Base-by-base conservation (phyloP, 2,797 vertebrate genomes). In the Melanotaenia maccullochi region DNA sequence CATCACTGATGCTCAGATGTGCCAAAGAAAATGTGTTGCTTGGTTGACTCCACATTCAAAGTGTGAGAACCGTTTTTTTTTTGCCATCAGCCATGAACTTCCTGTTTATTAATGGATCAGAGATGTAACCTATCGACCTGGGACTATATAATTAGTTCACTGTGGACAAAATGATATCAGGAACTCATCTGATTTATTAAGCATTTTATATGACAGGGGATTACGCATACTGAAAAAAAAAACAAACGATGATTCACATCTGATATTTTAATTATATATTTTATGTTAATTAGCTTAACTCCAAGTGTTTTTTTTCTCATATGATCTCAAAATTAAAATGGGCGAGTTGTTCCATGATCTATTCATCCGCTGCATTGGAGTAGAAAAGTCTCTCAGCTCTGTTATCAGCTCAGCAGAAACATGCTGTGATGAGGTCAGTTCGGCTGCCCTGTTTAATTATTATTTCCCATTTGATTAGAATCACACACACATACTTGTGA, bases 21-120 rank as follows among this genome's bases (percentile, higher is more conserved):
- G 49, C n/a, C 60, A 56, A 28, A 66, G 33, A 64, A 33, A 82
- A 85, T 25, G 77, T 82, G 81, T 67, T 81, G 75, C 73, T 85
- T 76, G 73, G 25, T 65, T 76, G 40, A 5, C 1, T n/a, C 32
- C 33, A 76, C 65, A 71, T 76, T 68, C 60, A 40, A 36, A 62
- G 80, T 51, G 84, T 77, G 82, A 73, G 36, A 60, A 60, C 2
- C 28, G 4, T 30, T 4, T 30, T 38, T 35, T 49, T 16, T 42
- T 49, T 51, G 30, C 30, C 16, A 14, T 22, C 28, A 71, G 81
- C 70, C 36, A 49, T 64, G 49, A 62, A 58, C 18, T 52, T 42
- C 5, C 3, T 35, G 35, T 73, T 77, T 76, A 72, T 57, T 67
- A 79, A 76, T 30, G 60, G 65, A 79, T 30, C 11, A 54, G 63